These are phyloP conservation scores for Meliscaeva auricollis DNA, from an alignment of 2,888 invertebrate species.

Conservation along the genomic window DNA sequence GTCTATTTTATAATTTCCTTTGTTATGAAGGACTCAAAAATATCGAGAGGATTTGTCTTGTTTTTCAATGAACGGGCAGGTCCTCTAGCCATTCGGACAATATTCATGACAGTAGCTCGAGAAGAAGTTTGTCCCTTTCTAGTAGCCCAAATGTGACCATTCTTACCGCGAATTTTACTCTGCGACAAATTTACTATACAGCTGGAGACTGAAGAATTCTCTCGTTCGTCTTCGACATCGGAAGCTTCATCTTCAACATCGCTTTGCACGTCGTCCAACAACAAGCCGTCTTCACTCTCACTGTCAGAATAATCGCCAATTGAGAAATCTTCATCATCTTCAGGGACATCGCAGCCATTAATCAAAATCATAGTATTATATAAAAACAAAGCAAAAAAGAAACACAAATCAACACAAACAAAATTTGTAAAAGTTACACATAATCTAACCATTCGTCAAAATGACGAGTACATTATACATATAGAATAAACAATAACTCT, in stretches of 20 bases:
- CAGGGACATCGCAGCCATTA: conserved; percentile 25
- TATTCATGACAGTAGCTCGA: conserved; percentile 13
- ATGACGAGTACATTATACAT: conserved; percentile 27
- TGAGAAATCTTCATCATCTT: not conserved
- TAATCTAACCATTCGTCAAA: conserved; percentile 31
- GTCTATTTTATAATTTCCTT: conserved; percentile 8
- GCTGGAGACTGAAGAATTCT: conserved; percentile 3
- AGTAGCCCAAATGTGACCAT: conserved; percentile 21
- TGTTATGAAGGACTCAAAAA: conserved; percentile 20
- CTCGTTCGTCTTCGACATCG: conserved; percentile 17
- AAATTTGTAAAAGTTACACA: conserved; percentile 19
- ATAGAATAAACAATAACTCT: conserved; percentile 19
- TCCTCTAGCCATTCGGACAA: conserved; percentile 32
- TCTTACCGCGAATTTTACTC: conserved; percentile 12
- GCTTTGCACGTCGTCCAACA: conserved; percentile 24
- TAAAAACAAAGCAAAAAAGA: not conserved
- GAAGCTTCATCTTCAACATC: conserved; percentile 37
- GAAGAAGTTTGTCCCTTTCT: conserved; percentile 10
- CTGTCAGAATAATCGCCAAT: conserved; percentile 24
- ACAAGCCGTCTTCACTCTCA: conserved; percentile 27
- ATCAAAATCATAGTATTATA: conserved; percentile 4
- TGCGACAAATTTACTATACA: not conserved
- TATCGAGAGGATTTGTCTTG: conserved; percentile 8
- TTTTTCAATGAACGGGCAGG: not conserved
- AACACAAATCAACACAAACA: not conserved